phyloP scores from a whole-genome alignment of 2,888 invertebrate genomes.

The Pheosia tremula region DNA sequence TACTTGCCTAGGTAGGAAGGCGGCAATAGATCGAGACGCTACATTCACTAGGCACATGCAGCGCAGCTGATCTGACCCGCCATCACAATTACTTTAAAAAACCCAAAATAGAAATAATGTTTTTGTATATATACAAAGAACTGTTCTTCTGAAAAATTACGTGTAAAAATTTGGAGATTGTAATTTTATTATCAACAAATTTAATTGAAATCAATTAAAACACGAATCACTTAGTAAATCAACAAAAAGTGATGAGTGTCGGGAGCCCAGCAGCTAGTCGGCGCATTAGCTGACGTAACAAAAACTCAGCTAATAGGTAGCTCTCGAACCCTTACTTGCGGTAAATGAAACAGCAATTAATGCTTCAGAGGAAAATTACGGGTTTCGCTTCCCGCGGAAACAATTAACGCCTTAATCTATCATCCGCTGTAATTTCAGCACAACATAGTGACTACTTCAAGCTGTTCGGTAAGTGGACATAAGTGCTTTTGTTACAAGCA shows the following conservation, averaged over 20 bases:
- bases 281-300: conserved; percentile 36
- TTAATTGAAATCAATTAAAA: neutral
- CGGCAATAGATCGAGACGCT: no score
- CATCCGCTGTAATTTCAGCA: conserved; percentile 26
- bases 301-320: conserved; percentile 35
- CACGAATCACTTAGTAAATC: conserved; percentile 37
- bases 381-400: conserved; percentile 31
- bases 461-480: neutral
- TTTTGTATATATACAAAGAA: no score
- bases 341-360: conserved; percentile 40
- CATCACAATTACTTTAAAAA: no score
- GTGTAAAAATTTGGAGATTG: no score
- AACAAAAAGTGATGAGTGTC: conserved; percentile 34
- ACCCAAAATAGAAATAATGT: no score
- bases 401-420: conserved; percentile 28
- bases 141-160: no score
- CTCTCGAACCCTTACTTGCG: conserved; percentile 40
- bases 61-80: no score
- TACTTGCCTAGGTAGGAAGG: no score
- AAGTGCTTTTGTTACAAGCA: neutral
- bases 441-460: conserved; percentile 22
- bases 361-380: conserved; percentile 29
- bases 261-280: conserved; percentile 34
- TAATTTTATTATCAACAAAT: neutral
- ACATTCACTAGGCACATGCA: no score